Evolutionary conservation across 2,888 invertebrate genomes (phyloP), one percentile per base, ranked within the genome.

Genomic region (Globia sparganii): DNA sequence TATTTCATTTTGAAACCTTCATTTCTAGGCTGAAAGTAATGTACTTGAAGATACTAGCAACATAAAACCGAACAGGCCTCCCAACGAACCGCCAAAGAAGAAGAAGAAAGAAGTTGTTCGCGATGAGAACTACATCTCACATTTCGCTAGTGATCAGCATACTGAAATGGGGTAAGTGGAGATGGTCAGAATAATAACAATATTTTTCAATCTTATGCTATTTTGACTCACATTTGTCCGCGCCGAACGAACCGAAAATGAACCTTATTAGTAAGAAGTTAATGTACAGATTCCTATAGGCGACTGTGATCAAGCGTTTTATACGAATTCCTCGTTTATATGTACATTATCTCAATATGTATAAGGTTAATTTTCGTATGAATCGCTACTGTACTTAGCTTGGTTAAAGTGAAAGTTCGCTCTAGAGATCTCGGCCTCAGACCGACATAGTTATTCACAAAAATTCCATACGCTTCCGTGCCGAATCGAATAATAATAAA

Each of bases 71-170:
- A 90, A 68, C 37, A 89, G 84, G 31, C 82, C 84, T 2, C 86
- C 86, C 0, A 76, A 78, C 46, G 61, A 85, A 71, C 84, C 72
- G 56, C 64, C 96, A 78, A 97, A 96, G 77, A 97, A 97, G 88
- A 97, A 96, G 86, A 97, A 97, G 88, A 97, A 95, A 81, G 93
- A 95, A 62, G 95, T 94, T 62, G 95, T 95, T 4, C 98, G 99
- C 78, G 97, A 98, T 80, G 98, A 99, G 88, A 98, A 99, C 94
- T 99, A 98, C 92, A 98, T 99, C 86, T 98, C 98, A 4, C 99
- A 99, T 93, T 97, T 97, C 79, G 98, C 99, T 0, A 97, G 97
- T 59, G 99, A 99, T 93, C 98, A 98, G 91, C 98, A 98, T 87
- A 98, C 98, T 0, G 99, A 99, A 95, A 97, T 97, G 84, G 98